phyloP scores from a whole-genome alignment of 1,140 invertebrate genomes.

The Macrobrachium nipponense region DNA sequence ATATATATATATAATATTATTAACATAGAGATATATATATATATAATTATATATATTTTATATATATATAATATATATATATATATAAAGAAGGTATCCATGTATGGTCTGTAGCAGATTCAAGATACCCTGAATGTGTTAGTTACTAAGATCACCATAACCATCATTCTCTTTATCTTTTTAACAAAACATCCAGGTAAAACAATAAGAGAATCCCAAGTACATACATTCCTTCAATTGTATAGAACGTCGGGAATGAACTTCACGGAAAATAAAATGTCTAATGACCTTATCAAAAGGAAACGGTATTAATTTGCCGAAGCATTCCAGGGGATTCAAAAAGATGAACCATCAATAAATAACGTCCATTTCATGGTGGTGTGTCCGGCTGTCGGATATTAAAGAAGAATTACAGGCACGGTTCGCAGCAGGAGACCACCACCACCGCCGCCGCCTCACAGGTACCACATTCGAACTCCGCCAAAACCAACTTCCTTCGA shows the following conservation, averaged over 20 bases:
- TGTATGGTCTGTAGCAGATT: too few relatives aligned
- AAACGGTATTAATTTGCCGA: conserved; percentile 9
- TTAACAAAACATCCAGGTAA: too few relatives aligned
- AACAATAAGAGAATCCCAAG: too few relatives aligned
- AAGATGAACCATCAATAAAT: conserved; percentile 4
- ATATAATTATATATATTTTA: neutral
- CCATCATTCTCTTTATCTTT: too few relatives aligned
- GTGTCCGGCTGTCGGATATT: neutral
- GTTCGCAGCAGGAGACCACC: neutral
- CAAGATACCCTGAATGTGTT: too few relatives aligned
- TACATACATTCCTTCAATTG: too few relatives aligned
- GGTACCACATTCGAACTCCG: neutral
- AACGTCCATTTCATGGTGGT: conserved; percentile 14
- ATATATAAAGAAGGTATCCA: neutral
- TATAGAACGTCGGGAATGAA: too few relatives aligned
- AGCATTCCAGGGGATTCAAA: neutral
- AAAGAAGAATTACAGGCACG: conserved; percentile 15
- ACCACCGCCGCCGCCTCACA: neutral
- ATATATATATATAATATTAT: conserved; percentile 8
- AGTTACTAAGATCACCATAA: too few relatives aligned
- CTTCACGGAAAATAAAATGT: neutral
- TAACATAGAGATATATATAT: neutral
- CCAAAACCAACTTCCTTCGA: neutral
- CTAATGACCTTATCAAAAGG: conserved; percentile 13
- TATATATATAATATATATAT: conserved; percentile 11